Evolutionary conservation across 2,113 vertebrate genomes (phyloP), one percentile per base, ranked within the genome.

Genomic region (Rhinolophus ferrumequinum): DNA sequence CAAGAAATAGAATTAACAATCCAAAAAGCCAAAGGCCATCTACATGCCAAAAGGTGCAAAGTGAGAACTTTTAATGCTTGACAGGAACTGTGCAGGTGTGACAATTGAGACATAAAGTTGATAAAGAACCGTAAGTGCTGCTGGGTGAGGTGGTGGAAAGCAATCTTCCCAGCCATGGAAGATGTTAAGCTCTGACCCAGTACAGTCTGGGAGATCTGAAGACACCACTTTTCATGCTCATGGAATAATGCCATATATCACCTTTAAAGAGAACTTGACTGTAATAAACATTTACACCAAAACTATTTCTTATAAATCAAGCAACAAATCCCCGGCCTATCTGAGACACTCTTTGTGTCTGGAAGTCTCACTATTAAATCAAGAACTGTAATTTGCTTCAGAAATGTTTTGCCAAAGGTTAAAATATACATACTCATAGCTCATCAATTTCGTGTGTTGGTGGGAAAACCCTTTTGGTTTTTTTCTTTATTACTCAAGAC

Each of bases 391-490:
- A 98, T 96, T 97, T 96, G 93, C 79, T 92, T 97, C 94, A 95
- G 82, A 97, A 98, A 94, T 94, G 66, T 95, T 97, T 97, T 93
- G 97, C 88, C 94, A 80, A 97, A 97, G 97, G 94, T 97, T 97
- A 97, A 97, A 96, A 96, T 97, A 91, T 93, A 93, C 88, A 92
- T 88, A 75, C 73, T 87, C 22, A 44, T 62, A 91, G 85, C 88
- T 96, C 56, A 5, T 97, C 96, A 54, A 83, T 96, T 93, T 97
- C 77, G 5, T 33, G 35, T 62, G 80, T 60, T 70, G 64, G 83
- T 58, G 30, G 44, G 54, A 85, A 70, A 94, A 52, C 13, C 56
- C 38, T 64, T 79, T 35, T 6, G 30, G 16, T 30, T 80, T 80
- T 81, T 72, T 91, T 60, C 52, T 54, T 84, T 94, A 67, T 95